Base-by-base conservation (phyloP, 1,140 invertebrate species). In the Phortica variegata region DNA sequence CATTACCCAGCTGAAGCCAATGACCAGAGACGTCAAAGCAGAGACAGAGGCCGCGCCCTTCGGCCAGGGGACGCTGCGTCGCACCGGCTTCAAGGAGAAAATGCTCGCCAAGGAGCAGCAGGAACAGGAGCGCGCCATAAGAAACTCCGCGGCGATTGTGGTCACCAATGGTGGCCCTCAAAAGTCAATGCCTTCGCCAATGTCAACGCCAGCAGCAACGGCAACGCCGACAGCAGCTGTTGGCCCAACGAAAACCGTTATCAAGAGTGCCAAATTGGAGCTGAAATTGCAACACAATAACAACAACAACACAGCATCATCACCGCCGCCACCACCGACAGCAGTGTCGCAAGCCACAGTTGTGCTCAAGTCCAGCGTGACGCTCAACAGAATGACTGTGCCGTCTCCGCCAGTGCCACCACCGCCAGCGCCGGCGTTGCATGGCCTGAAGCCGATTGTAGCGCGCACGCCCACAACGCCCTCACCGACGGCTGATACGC, bases 401-500 rank as follows among this genome's bases (percentile, higher is more conserved):
- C 18, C 44, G 3, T 26, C 29, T 2, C 49, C 62, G 9, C 48
- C 69, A 40, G 73, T 78, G 17, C 66, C 77, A 31, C 74, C 75
- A 15, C 80, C 81, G 8, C 75, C 76, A 29, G 76, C 78, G 54
- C 79, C 79, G 3, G 71, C 76, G 1, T 63, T 80, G 46, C n/a
- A n/a, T n/a, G n/a, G n/a, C n/a, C 78, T 81, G 45, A 77, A 61
- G 37, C 45, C 60, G 19, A 9, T 70, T 49, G 13, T 26, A 34
- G 38, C 39, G 45, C 31, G 47, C 56, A 26, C 70, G 49, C 39
- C 69, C 58, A 3, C 72, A 12, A 68, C 60, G 52, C 56, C 60
- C 21, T 10, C 47, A 9, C 18, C 46, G 56, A 16, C 77, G 26
- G 37, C 60, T 5, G 84, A 89, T 68, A 79, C 84, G 1, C 78